phyloP scores from a whole-genome alignment of 1,140 invertebrate species.

The Semibalanus balanoides region DNA sequence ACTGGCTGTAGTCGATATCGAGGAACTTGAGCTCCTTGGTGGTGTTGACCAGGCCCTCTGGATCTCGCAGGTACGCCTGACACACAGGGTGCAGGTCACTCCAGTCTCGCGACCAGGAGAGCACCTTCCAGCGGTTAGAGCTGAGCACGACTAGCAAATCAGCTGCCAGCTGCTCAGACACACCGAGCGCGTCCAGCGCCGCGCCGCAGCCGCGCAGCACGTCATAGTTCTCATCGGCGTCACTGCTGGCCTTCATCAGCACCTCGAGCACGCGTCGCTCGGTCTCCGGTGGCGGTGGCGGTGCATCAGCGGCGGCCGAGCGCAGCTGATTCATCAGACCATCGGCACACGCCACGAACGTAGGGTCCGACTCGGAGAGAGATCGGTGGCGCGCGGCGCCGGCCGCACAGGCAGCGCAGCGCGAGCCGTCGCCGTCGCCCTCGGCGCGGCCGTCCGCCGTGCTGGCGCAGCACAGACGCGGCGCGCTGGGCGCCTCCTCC shows the following conservation, averaged over 20 bases:
- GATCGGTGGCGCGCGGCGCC: neutral
- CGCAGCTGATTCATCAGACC: neutral
- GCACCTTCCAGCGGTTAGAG: constrained; percentile 42
- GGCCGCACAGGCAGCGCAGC: neutral
- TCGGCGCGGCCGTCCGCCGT: neutral
- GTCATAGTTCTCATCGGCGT: neutral
- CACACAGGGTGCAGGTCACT: constrained; percentile 40
- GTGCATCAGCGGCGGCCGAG: neutral
- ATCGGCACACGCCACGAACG: constrained; percentile 3
- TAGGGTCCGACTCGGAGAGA: neutral
- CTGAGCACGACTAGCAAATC: constrained; percentile 44
- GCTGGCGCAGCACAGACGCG: neutral
- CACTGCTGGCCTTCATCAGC: neutral
- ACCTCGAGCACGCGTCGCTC: neutral
- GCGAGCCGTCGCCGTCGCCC: neutral
- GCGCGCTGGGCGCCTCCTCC: neutral
- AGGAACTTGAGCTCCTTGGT: constrained; percentile 46
- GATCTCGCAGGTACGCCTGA: constrained; percentile 40
- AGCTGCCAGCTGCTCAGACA: constrained; percentile 42
- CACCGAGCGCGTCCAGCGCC: constrained; percentile 33
- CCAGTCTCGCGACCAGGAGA: constrained; percentile 46
- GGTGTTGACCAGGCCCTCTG: constrained; percentile 40
- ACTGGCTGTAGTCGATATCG: constrained; percentile 48
- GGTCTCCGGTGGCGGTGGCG: too few species aligned
- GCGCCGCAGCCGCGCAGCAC: neutral